Evolutionary conservation across 2,888 invertebrate genomes (phyloP).

Genomic region (Sturmia bella): DNA sequence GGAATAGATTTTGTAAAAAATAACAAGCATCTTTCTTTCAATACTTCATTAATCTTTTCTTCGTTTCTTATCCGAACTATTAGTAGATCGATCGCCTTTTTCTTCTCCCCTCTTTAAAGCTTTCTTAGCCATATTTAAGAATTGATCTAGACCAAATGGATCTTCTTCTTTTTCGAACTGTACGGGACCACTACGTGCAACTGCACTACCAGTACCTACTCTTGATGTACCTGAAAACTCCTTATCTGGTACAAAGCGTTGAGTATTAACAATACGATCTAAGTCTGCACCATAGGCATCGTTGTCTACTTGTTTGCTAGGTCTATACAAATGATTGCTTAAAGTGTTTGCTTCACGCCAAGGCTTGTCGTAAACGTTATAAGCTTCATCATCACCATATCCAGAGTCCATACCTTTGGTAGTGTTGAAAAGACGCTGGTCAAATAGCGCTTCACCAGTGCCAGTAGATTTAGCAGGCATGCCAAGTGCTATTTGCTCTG

Average conservation of each 20-base stretch:
- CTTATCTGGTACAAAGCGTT: constrained; percentile 98
- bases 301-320: constrained; percentile 92
- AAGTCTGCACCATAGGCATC: constrained; percentile 96
- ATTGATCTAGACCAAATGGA: constrained; percentile 99
- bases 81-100: constrained; percentile 73
- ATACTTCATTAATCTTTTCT: constrained; percentile 71
- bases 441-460: constrained; percentile 93
- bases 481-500: constrained; percentile 98
- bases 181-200: constrained; percentile 94
- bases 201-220: constrained; percentile 83
- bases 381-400: constrained; percentile 98
- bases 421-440: constrained; percentile 97
- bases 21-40: neutral
- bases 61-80: constrained; percentile 76
- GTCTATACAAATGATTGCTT: constrained; percentile 94
- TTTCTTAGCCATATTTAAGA: constrained; percentile 97
- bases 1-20: too few relatives aligned
- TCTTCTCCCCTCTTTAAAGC: constrained; percentile 86
- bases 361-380: constrained; percentile 98
- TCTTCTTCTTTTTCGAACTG: constrained; percentile 95
- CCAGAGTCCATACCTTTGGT: constrained; percentile 94
- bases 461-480: constrained; percentile 90
- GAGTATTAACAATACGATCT: constrained; percentile 93
- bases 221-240: constrained; percentile 96
- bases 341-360: constrained; percentile 95